Evolutionary conservation across 2,113 vertebrate species (phyloP).

Genomic region (Salvelinus fontinalis): DNA sequence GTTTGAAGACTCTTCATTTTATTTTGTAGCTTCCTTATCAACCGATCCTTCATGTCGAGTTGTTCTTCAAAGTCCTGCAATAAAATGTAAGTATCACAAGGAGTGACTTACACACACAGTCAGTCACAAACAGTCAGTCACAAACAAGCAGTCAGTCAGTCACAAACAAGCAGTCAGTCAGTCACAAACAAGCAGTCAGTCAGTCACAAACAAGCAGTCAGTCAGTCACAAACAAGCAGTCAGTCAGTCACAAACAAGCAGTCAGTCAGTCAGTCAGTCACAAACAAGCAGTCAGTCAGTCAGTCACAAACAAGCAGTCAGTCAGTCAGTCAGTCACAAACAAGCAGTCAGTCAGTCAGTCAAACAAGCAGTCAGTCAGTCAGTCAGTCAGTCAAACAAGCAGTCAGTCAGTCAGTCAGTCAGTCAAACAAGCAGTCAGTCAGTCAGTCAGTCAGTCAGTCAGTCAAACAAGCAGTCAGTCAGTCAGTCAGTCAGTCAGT

Average conservation of each 20-base stretch:
- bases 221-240: too few relatives aligned
- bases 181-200: too few relatives aligned
- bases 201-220: not conserved
- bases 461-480: too few relatives aligned
- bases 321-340: not conserved
- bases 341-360: not conserved
- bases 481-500: too few relatives aligned
- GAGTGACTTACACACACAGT: not conserved
- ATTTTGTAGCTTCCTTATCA: constrained; percentile 88
- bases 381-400: not conserved
- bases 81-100: not conserved
- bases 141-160: not conserved
- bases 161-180: not conserved
- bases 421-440: too few relatives aligned
- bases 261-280: constrained; percentile 15
- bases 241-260: not conserved
- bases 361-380: not conserved
- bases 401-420: too few relatives aligned
- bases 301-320: not conserved
- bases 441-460: too few relatives aligned
- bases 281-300: not conserved
- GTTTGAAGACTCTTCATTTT: constrained; percentile 87
- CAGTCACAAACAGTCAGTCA: constrained; percentile 36
- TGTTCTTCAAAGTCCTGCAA: constrained; percentile 90
- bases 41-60: constrained; percentile 86